phyloP scores from a whole-genome alignment of 2,888 invertebrate genomes.

The Sphaeridia pumilis region DNA sequence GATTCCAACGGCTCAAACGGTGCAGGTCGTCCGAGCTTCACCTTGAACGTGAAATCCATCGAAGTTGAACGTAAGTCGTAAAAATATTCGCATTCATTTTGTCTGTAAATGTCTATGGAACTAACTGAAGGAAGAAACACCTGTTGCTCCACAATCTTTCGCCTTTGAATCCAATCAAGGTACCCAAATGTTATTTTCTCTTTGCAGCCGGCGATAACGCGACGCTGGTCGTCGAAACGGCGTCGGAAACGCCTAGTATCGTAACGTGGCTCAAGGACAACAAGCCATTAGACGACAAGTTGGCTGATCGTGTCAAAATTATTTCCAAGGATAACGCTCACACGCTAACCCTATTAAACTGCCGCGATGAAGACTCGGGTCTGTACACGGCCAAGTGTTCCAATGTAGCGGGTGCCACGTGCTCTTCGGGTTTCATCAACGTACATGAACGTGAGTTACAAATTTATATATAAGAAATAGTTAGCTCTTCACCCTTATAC shows the following conservation, averaged over 20 bases:
- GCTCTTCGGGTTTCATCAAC: conserved; percentile 75
- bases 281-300: conserved; percentile 59
- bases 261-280: conserved; percentile 83
- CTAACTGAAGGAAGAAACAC: background rate
- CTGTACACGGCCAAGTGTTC: conserved; percentile 80
- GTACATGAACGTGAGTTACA: conserved; percentile 65
- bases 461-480: too few species aligned
- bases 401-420: conserved; percentile 57
- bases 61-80: conserved; percentile 32
- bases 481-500: too few species aligned
- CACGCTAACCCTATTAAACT: conserved; percentile 62
- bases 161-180: too few species aligned
- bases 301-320: conserved; percentile 60
- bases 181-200: too few species aligned
- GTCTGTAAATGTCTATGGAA: too few species aligned
- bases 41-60: conserved; percentile 17
- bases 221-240: conserved; percentile 63
- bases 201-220: conserved; percentile 68
- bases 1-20: conserved; percentile 10
- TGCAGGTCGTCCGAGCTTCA: conserved; percentile 5
- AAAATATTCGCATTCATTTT: background rate
- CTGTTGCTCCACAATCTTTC: too few species aligned
- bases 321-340: conserved; percentile 50
- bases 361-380: conserved; percentile 65
- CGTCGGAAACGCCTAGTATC: conserved; percentile 47